Conservation (phyloP, 2,113 vertebrate species). For the Ascaphus truei region DNA sequence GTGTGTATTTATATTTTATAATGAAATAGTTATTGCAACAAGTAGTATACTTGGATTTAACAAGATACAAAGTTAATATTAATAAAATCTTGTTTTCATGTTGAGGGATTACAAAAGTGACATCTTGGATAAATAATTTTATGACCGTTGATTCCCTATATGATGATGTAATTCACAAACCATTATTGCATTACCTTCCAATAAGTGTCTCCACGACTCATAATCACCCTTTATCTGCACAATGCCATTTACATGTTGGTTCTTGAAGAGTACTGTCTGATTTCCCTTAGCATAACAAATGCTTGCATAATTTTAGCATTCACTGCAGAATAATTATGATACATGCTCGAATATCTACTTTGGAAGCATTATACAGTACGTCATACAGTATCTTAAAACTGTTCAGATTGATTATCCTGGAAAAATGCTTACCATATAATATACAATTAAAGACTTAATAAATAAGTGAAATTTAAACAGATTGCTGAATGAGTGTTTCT, state of each 20-base stretch:
- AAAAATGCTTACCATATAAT: neutral
- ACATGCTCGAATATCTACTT: neutral
- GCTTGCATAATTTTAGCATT: neutral
- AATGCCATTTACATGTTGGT: neutral
- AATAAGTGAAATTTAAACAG: neutral
- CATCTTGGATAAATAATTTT: too few relatives aligned
- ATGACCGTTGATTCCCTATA: too few relatives aligned
- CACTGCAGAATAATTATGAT: neutral
- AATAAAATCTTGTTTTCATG: too few relatives aligned
- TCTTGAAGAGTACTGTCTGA: neutral
- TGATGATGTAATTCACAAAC: too few relatives aligned
- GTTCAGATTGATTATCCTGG: neutral
- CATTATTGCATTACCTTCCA: too few relatives aligned
- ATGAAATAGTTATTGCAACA: too few relatives aligned
- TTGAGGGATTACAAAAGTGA: too few relatives aligned
- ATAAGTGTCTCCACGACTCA: too few relatives aligned
- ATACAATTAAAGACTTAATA: neutral
- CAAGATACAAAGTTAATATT: too few relatives aligned
- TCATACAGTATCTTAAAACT: neutral
- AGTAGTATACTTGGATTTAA: too few relatives aligned
- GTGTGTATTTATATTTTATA: too few relatives aligned
- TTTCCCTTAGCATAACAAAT: neutral
- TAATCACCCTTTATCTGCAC: conserved; percentile 11
- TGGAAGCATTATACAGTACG: neutral
- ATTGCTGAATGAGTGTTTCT: neutral